These are phyloP conservation scores for Australoheros scitulus DNA, from an alignment of 2,113 vertebrate genomes.

Conservation along the genomic window DNA sequence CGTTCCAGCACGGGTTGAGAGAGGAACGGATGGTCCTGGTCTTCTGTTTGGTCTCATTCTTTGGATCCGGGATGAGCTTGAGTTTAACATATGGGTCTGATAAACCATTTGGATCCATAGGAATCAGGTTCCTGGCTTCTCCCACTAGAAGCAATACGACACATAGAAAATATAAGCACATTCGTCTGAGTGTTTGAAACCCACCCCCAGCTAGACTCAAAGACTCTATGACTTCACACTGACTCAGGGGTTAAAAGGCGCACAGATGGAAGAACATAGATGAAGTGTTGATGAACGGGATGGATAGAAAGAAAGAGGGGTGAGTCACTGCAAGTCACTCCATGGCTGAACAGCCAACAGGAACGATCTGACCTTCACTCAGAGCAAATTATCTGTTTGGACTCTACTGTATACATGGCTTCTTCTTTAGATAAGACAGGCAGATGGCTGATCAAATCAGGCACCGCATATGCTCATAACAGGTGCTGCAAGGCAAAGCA, in stretches of 20 bases:
- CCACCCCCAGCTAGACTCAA: background rate
- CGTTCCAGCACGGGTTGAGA: conserved; percentile 95
- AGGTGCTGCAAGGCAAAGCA: conserved; percentile 41
- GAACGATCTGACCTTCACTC: background rate
- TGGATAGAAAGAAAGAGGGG: background rate
- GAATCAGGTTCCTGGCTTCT: conserved; percentile 95
- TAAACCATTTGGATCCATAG: conserved; percentile 97
- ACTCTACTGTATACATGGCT: background rate
- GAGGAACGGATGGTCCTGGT: conserved; percentile 96
- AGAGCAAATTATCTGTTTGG: background rate
- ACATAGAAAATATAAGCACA: background rate
- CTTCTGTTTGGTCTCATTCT: conserved; percentile 97
- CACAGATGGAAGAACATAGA: background rate
- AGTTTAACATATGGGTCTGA: conserved; percentile 98
- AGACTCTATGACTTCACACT: background rate
- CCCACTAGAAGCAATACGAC: conserved; percentile 78
- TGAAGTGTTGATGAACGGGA: background rate
- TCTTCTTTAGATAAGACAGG: background rate
- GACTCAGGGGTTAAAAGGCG: conserved; percentile 15
- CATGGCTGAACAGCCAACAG: background rate
- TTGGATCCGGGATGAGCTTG: conserved; percentile 96
- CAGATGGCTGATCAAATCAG: conserved; percentile 11
- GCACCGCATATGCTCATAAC: conserved; percentile 31
- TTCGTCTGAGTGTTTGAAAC: background rate
- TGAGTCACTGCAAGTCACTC: conserved; percentile 20